Evolutionary conservation across 2,113 vertebrate genomes (phyloP), one percentile per base, ranked within the genome.

Genomic region (Amblyopsis rosae): DNA sequence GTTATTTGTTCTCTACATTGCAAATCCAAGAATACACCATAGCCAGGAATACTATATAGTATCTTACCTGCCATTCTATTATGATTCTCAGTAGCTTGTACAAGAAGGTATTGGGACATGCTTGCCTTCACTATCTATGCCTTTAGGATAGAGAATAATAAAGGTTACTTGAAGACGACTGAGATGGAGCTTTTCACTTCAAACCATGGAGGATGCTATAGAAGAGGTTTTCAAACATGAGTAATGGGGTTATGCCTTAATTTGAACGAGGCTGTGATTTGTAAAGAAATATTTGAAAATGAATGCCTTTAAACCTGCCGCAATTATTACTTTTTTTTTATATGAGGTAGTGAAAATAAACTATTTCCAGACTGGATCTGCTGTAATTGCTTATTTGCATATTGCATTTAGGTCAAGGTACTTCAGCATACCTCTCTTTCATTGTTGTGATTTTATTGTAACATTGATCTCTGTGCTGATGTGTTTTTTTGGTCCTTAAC

Each of bases 321-420:
- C 48, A 47, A 57, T 75, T 76, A 51, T 8, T 26, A 26, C 26
- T 26, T 26, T 64, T 59, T 83, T 88, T 92, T 89, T 89, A 67
- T 90, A 90, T 74, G 41, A 77, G 76, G 51, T 79, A 59, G 57
- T 73, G 65, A 82, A 92, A 92, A 89, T 90, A 89, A 91, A 91
- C 66, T 26, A 51, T 88, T 90, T 88, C 78, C 84, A 84, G 68
- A 83, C n/a, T 6, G 35, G 35, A 5, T 41, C 4, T 41, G 35
- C 35, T 3, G 26, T 26, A 26, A 26, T 41, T 41, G 35, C 5
- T 41, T 41, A 41, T 41, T 41, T 41, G 4, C 6, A 41, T 5
- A 41, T 41, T 41, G 7, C 35, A 41, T 6, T 41, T 41, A 8
- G 35, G 35, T 41, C 4, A 5, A 41, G 26, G 26, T 26, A 26